These are phyloP conservation scores for Ciconia maguari DNA, from an alignment of 2,113 vertebrate species.

Conservation along the genomic window DNA sequence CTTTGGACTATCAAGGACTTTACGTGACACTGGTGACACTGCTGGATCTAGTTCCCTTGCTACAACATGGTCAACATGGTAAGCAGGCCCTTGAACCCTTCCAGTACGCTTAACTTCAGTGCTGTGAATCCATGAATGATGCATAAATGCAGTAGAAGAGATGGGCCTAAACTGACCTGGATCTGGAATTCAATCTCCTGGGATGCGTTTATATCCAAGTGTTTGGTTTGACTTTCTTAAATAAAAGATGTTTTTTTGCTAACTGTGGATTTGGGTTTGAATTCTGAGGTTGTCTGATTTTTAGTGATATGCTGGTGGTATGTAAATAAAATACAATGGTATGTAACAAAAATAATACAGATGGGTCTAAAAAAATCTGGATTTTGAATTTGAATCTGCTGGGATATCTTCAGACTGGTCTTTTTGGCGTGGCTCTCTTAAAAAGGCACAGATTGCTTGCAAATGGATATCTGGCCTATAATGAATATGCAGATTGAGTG, in stretches of 20 bases:
- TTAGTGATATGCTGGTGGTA: not conserved
- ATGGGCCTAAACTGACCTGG: conserved; percentile 56
- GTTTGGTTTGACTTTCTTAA: conserved; percentile 25
- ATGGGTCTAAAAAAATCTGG: not conserved
- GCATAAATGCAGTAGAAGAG: conserved; percentile 42
- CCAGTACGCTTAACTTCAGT: conserved; percentile 10
- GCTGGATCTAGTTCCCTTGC: conserved; percentile 99
- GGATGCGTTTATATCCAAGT: not conserved
- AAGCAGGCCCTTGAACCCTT: conserved; percentile 78
- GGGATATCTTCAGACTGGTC: not conserved
- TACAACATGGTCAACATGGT: conserved; percentile 99
- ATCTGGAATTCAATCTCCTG: conserved; percentile 49
- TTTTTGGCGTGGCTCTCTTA: not conserved
- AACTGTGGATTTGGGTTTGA: conserved; percentile 39
- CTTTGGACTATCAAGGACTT: conserved; percentile 99
- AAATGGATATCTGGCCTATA: not conserved
- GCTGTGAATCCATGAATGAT: conserved; percentile 42
- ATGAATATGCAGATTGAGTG: not conserved
- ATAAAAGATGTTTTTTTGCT: conserved; percentile 21
- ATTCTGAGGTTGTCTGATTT: conserved; percentile 11
- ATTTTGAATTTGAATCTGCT: not conserved
- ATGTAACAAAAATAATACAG: not conserved
- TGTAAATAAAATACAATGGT: not conserved
- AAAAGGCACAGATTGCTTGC: not conserved
- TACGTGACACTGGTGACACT: conserved; percentile 99